phyloP scores from a whole-genome alignment of 2,113 vertebrate species.

The Carollia perspicillata region DNA sequence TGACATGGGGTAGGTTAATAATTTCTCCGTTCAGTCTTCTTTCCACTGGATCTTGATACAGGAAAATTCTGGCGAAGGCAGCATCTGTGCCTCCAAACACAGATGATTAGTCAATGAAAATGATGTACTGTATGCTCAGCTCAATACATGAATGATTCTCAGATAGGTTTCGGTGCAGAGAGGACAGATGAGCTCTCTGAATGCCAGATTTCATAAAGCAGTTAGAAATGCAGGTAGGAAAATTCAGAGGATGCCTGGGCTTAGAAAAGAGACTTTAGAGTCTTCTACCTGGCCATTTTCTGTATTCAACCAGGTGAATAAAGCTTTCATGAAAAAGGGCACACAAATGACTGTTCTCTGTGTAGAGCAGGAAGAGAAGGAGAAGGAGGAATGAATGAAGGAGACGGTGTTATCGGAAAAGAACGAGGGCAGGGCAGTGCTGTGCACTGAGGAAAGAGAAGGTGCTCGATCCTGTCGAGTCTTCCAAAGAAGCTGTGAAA shows the following conservation, averaged over 20 bases:
- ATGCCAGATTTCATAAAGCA: neutral
- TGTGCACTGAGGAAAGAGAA: neutral
- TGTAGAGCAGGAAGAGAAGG: neutral
- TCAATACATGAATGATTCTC: neutral
- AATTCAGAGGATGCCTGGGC: neutral
- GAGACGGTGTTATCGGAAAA: neutral
- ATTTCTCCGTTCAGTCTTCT: neutral
- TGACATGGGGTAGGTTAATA: too few relatives aligned
- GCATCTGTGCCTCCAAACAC: neutral
- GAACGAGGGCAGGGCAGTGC: neutral
- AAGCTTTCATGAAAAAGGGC: neutral
- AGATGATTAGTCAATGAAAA: neutral
- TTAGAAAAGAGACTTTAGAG: constrained; percentile 1
- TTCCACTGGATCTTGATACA: neutral
- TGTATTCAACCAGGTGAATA: neutral
- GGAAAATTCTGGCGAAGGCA: too few relatives aligned
- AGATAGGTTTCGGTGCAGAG: neutral
- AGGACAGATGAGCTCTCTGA: neutral
- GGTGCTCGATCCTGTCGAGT: rapidly evolving
- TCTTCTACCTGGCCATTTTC: neutral
- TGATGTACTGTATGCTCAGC: neutral
- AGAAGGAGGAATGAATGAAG: neutral
- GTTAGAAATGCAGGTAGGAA: neutral
- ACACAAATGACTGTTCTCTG: neutral
- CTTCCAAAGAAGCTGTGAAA: neutral